Base-by-base conservation (phyloP, 2,888 invertebrate species). In the Andrena camellia region DNA sequence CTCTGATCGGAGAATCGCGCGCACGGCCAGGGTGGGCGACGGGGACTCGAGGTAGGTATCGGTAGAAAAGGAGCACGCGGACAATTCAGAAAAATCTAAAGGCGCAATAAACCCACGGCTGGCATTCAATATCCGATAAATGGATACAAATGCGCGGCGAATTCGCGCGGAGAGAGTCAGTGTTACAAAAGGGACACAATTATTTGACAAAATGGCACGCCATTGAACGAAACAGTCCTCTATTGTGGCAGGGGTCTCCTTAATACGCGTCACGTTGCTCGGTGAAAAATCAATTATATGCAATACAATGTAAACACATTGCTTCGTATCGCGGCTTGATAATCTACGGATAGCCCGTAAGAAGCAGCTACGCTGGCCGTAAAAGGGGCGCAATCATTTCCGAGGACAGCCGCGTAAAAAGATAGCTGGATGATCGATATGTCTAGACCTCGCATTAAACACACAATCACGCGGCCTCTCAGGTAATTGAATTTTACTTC, bases 41-140 rank as follows among this genome's bases (percentile, higher is more conserved):
- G 33, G 35, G 17, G 33, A 35, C 48, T 57, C 60, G 69, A 42
- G 50, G 72, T 73, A 42, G 50, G 72, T 73, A 77, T 81, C 59
- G 81, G 23, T 31, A 23, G 62, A 48, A 23, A 42, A 79, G 8
- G 52, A 64, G 57, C 33, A 33, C 48, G 52, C 60, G 74, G 70
- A 60, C 70, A 71, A 75, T 80, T 81, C 59, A 48, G 68, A 73
- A 54, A 81, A 66, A 66, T 76, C 67, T 80, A 29, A 42, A 29
- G 50, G 67, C n/a, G 68, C 81, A 52, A 70, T 81, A 81, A 72
- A 78, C 68, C 50, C 42, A 52, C 62, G 52, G 26, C 20, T 2
- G 23, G 29, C 54, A 59, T 69, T 68, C 76, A 23, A 59, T 76
- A 57, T 76, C 57, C 63, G 33, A 20, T 35, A 26, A 26, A 35